phyloP scores from a whole-genome alignment of 1,140 invertebrate species.

The Battus philenor region DNA sequence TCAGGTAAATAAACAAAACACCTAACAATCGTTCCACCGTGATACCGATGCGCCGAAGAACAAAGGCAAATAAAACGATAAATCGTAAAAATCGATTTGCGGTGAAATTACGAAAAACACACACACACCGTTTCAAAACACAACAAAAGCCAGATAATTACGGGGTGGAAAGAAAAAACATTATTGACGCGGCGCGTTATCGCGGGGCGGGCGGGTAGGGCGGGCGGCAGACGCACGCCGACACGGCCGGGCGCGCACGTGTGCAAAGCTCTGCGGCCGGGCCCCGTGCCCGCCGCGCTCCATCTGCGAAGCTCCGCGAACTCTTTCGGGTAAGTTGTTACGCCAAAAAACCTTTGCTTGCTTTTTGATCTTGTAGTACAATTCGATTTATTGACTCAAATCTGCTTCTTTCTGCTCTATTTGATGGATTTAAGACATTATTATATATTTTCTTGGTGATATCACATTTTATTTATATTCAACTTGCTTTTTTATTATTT shows the following conservation, averaged over 20 bases:
- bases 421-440: no score
- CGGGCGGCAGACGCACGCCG: conserved; percentile 53
- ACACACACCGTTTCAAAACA: conserved; percentile 6
- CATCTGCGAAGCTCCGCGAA: background rate
- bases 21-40: no score
- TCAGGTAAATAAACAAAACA: no score
- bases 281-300: conserved; percentile 43
- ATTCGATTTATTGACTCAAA: background rate
- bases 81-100: background rate
- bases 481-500: no score
- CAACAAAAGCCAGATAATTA: conserved; percentile 17
- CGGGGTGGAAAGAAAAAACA: conserved; percentile 16
- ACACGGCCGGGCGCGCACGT: conserved; percentile 55
- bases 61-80: background rate
- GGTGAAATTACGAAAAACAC: background rate
- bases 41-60: no score
- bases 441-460: no score
- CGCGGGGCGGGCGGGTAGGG: conserved; percentile 11
- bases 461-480: no score
- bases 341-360: background rate
- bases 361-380: background rate
- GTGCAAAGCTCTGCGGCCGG: conserved; percentile 26
- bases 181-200: conserved; percentile 19
- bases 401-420: no score
- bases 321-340: conserved; percentile 5